Evolutionary conservation across 1,140 invertebrate species (phyloP), one percentile per base, ranked within the genome.

Genomic region (Scaptomyza montana): DNA sequence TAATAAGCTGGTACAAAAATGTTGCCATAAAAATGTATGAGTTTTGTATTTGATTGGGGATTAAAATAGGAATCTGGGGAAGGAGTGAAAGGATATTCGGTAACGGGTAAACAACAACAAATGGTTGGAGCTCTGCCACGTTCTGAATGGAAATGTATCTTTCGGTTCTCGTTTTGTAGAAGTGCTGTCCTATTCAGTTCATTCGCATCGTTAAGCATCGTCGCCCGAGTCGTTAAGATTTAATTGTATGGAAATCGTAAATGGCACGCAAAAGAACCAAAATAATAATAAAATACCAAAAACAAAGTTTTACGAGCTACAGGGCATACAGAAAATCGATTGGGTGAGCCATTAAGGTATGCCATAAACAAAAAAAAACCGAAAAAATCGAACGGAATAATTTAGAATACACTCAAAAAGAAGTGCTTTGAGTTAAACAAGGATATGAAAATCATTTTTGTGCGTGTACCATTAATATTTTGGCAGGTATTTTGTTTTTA

Each of bases 241-340:
- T 87, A 87, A 87, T 87, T 87, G 84, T 84, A 87, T 87, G 84
- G 79, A 87, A 87, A 87, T 89, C 84, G 84, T 87, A 84, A 87
- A 87, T 77, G 84, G 77, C 71, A 89, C 79, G 79, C 68, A 81
- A 87, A 77, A 56, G 54, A 81, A 74, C 16, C 49, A 69, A 60
- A 70, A 71, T 78, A 74, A 43, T 82, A 74, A 51, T 74, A 87
- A 77, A 56, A 54, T 78, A 71, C 16, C 49, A 69, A 55, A 70
- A 87, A 74, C 39, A 87, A 74, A 51, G 74, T 87, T 81, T 75
- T 75, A 75, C 51, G 61, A 36, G 46, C 41, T 60, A 57, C 13
- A 12, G 30, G 50, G 43, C 8, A 45, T 60, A 66, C 69, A 30
- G 66, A 87, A 87, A 87, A 87, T 87, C 84, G 79, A 87, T 87